phyloP scores from a whole-genome alignment of 2,888 invertebrate species.

The Torymus tubicola region DNA sequence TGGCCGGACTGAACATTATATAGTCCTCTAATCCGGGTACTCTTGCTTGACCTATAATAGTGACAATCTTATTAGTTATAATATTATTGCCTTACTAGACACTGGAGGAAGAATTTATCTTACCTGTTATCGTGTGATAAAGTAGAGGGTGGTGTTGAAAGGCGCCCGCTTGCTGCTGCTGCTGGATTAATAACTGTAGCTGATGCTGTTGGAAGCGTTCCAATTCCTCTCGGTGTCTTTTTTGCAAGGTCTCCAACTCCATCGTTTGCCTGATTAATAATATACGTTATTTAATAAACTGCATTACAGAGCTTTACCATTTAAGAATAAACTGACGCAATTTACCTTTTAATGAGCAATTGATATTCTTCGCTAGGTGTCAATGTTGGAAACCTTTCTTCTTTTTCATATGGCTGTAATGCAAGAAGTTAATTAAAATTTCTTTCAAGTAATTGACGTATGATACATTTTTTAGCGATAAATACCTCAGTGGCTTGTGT shows the following conservation, averaged over 20 bases:
- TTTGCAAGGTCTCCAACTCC: constrained; percentile 76
- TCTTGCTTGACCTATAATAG: constrained; percentile 68
- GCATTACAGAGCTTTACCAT: constrained; percentile 5
- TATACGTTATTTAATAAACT: background rate
- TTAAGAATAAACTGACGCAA: constrained; percentile 17
- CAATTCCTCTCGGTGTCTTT: constrained; percentile 75
- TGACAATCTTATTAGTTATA: background rate
- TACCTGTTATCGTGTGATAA: constrained; percentile 73
- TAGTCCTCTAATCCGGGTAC: constrained; percentile 72
- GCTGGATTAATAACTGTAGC: constrained; percentile 72
- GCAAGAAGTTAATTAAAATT: too few species aligned
- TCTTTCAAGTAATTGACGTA: too few species aligned
- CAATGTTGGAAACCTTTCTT: constrained; percentile 68
- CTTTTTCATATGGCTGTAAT: constrained; percentile 68
- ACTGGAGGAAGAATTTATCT: constrained; percentile 18
- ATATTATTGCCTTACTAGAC: too few species aligned
- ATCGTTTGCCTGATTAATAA: constrained; percentile 73
- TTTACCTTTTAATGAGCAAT: constrained; percentile 73
- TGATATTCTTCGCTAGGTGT: constrained; percentile 75
- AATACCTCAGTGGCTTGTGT: constrained; percentile 65
- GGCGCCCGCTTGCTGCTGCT: constrained; percentile 74
- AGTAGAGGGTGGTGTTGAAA: constrained; percentile 73
- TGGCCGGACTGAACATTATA: constrained; percentile 72
- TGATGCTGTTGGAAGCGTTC: constrained; percentile 75
- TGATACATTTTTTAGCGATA: too few species aligned